phyloP scores from a whole-genome alignment of 2,797 vertebrate species.

The Kryptopterus vitreolus region DNA sequence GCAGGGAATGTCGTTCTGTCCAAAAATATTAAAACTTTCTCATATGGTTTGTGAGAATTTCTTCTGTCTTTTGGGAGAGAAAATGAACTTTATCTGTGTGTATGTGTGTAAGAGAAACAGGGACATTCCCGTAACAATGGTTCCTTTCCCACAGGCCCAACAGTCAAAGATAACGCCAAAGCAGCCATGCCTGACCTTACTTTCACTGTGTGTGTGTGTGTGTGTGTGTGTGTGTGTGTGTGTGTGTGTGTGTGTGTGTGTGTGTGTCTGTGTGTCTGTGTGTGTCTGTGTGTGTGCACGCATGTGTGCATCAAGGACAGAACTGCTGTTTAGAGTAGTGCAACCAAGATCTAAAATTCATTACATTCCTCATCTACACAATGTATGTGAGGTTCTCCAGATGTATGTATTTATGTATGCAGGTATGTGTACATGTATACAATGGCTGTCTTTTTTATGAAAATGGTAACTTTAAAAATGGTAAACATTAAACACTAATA shows the following conservation, averaged over 20 bases:
- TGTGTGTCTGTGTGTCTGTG: not conserved
- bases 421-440: not conserved
- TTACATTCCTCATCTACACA: not conserved
- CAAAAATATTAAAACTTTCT: not conserved
- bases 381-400: not conserved
- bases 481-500: too few species aligned
- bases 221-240: conserved; percentile 24
- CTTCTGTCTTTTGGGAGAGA: conserved; percentile 9
- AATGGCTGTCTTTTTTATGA: too few species aligned
- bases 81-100: conserved; percentile 27
- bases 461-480: too few species aligned
- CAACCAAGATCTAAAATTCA: not conserved
- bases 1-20: not conserved
- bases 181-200: conserved; percentile 55
- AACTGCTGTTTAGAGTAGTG: not conserved
- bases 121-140: conserved; percentile 64
- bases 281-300: not conserved
- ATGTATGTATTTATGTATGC: not conserved
- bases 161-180: conserved; percentile 54
- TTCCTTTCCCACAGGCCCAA: conserved; percentile 69
- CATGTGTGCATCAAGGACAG: not conserved
- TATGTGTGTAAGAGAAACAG: not conserved
- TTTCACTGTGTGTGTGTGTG: conserved; percentile 48
- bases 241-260: not conserved
- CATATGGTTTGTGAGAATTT: conserved; percentile 7